A percentile compares a stretch with the other conserved stretches of the same genome.
These are phyloP conservation scores for Nomia melanderi DNA, from an alignment of 1,140 invertebrate genomes.

Conservation along the genomic window DNA sequence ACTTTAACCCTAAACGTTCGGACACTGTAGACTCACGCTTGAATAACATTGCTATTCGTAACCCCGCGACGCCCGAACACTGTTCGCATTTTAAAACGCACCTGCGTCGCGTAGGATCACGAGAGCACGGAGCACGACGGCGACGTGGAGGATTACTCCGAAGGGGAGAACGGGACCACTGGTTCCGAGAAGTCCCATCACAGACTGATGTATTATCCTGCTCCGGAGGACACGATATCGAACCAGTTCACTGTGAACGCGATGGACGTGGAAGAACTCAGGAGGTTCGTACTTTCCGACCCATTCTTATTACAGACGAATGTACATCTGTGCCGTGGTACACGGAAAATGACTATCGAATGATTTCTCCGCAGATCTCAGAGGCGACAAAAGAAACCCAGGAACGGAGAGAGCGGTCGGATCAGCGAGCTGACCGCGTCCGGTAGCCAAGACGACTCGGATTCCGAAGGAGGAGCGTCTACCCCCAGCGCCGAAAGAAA, in stretches of 20 bases:
- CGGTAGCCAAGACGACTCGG: slow-evolving; percentile 84
- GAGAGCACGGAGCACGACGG: slow-evolving; percentile 92
- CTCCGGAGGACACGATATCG: slow-evolving; percentile 78
- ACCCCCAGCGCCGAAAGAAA: slow-evolving; percentile 81
- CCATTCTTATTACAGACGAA: not conserved
- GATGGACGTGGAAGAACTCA: slow-evolving; percentile 91
- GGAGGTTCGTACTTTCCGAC: slow-evolving; percentile 75
- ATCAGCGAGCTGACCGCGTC: slow-evolving; percentile 82
- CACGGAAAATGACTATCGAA: too few relatives aligned
- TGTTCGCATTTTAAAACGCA: not conserved
- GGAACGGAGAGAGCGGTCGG: slow-evolving; percentile 78
- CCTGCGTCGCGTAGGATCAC: slow-evolving; percentile 80
- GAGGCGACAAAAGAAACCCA: slow-evolving; percentile 85
- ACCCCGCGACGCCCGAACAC: too few relatives aligned
- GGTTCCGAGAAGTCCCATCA: slow-evolving; percentile 85
- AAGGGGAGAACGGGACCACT: slow-evolving; percentile 89
- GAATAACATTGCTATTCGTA: not conserved
- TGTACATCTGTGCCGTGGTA: not conserved
- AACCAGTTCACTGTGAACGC: slow-evolving; percentile 93
- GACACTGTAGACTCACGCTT: slow-evolving; percentile 15
- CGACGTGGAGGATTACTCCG: slow-evolving; percentile 92
- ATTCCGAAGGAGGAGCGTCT: slow-evolving; percentile 87
- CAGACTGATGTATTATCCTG: slow-evolving; percentile 81
- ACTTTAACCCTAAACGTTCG: not conserved
- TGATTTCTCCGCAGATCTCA: slow-evolving; percentile 82